Conservation (phyloP, 2,113 vertebrate genomes). For the Xiphias gladius region DNA sequence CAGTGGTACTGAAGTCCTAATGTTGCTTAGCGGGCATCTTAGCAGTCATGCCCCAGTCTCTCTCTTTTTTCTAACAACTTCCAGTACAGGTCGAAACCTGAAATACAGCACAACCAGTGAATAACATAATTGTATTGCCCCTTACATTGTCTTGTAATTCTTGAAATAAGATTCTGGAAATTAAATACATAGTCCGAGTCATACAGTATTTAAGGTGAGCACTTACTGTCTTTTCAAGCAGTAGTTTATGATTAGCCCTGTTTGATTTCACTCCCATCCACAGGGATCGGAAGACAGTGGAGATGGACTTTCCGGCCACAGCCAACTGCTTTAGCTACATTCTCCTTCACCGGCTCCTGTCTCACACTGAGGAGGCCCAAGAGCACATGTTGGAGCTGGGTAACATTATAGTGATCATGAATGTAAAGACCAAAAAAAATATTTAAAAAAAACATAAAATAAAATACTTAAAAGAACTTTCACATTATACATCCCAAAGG, state of each 20-base stretch:
- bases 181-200: not conserved
- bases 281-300: constrained; percentile 90
- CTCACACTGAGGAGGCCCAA: constrained; percentile 91
- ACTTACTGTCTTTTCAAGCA: not conserved
- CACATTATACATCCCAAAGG: not conserved
- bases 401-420: constrained; percentile 66
- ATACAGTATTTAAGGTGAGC: not conserved
- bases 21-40: not conserved
- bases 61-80: not conserved
- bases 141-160: not conserved
- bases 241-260: not conserved
- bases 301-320: constrained; percentile 90
- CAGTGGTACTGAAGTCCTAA: not conserved
- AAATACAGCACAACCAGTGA: not conserved
- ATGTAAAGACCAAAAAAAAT: not conserved
- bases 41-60: constrained; percentile 6
- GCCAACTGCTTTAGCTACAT: constrained; percentile 92
- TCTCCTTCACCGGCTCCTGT: constrained; percentile 91
- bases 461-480: not conserved
- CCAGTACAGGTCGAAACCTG: not conserved
- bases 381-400: constrained; percentile 93
- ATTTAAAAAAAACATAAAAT: not conserved
- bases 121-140: constrained; percentile 12
- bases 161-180: not conserved
- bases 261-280: constrained; percentile 40